Evolutionary conservation across 2,113 vertebrate genomes (phyloP), one percentile per base, ranked within the genome.

Genomic region (Aptenodytes forsteri): DNA sequence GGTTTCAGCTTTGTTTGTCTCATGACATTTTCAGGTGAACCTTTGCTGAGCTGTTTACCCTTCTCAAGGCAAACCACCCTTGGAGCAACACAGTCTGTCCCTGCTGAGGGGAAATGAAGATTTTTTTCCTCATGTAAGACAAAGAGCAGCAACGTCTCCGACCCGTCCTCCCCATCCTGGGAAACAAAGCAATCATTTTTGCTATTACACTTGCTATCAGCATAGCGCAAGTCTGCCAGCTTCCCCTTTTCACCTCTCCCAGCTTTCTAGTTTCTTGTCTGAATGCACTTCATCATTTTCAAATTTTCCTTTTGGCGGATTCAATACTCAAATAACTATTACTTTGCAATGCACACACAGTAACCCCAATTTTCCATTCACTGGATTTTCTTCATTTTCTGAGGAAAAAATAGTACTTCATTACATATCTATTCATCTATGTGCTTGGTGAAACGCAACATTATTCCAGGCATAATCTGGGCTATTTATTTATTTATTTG

Each of bases 261-360:
- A 96, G 75, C 66, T 94, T 97, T 96, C 83, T 85, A 61, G 61
- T 93, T 98, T 97, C 70, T 94, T 97, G 82, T 97, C 86, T 98
- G 94, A 98, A 97, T 92, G 83, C 79, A 90, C 69, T 94, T 98
- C 96, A 97, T 97, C 54, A 95, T 97, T 97, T 98, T 96, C 86
- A 97, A 93, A 97, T 97, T 97, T 97, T 97, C 92, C 73, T 97
- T 97, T 95, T 92, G 73, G 49, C 1, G 2, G 52, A 95, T 97
- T 98, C 93, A 97, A 89, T 89, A 88, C 66, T 92, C 92, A 96
- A 97, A 88, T 96, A 96, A 85, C 90, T 94, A 93, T 97, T 95
- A 83, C 78, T 97, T 97, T 90, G 77, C 83, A 96, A 94, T 92
- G 90, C 94, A 96, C 55, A 85, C 34, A 50, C 40, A 83, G n/a